Evolutionary conservation across 2,797 vertebrate species (phyloP), one percentile per base, ranked within the genome.

Genomic region (Mallotus villosus): DNA sequence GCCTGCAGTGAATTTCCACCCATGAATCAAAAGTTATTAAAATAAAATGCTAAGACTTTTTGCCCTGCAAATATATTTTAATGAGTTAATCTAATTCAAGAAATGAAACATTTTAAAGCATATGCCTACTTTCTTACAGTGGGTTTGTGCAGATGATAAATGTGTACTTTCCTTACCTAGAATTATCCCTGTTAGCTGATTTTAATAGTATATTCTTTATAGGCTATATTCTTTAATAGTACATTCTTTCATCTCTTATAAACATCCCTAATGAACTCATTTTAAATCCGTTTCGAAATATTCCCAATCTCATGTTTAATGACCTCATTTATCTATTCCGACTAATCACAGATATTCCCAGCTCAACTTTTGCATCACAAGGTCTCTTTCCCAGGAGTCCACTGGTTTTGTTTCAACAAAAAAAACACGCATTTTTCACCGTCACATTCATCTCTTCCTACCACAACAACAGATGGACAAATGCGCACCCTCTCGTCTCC

Each of bases 1-100:
- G 41, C 71, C 78, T 37, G 2, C 34, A 67, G 73, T 62, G 51
- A 27, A 51, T 72, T 78, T 75, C 29, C 27, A 71, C 68, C 41
- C 55, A 58, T 65, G 46, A 71, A 60, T 72, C 21, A 49, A 59
- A 64, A 63, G 0, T 49, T 11, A 77, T 84, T 77, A 70, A 32
- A 85, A 80, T 67, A 70, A 32, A 85, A 80, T 67, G 49, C 29
- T 74, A 73, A 81, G 16, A 60, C 62, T 55, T 24, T 78, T 73
- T 80, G 65, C 69, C 62, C 71, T 22, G 21, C 57, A 67, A 81
- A 76, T 80, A 57, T 74, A 51, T 73, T 85, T 84, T 81, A 83
- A 84, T 80, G 79, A 79, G 72, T 6, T 37, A 72, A 2, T 21
- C 72, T 78, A 73, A 78, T 46, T 70, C 27, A 41, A 32, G 19